These are phyloP conservation scores for Choristoneura fumiferana DNA, from an alignment of 1,140 invertebrate species.

Conservation along the genomic window DNA sequence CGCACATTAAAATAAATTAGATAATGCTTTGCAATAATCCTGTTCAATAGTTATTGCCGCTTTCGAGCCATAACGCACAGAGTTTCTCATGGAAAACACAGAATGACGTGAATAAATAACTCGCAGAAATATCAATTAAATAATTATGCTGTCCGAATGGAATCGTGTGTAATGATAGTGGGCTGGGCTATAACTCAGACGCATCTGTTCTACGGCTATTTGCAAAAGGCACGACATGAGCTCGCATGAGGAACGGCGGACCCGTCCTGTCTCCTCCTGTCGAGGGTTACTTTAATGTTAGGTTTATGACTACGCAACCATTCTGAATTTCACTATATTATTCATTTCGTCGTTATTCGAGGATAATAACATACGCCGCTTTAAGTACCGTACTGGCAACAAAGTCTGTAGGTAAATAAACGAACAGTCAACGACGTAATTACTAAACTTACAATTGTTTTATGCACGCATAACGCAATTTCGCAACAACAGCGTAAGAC, in stretches of 20 bases:
- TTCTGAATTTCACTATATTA: conserved; percentile 15
- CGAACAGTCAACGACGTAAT: conserved; percentile 3
- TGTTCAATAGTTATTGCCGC: conserved; percentile 8
- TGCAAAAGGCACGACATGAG: conserved; percentile 70
- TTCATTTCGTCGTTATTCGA: conserved; percentile 11
- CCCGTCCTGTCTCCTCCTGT: conserved; percentile 22
- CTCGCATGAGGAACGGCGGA: conserved; percentile 21
- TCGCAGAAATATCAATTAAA: conserved; percentile 77
- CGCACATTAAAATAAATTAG: conserved; percentile 13
- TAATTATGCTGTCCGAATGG: conserved; percentile 76
- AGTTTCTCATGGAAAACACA: conserved; percentile 63
- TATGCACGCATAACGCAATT: neutral
- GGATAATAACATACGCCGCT: conserved; percentile 12
- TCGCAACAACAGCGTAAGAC: neutral
- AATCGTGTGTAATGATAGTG: conserved; percentile 76
- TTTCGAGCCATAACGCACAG: conserved; percentile 52
- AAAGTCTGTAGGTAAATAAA: conserved; percentile 1
- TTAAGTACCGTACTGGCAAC: neutral
- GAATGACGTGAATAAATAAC: conserved; percentile 76
- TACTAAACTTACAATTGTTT: conserved; percentile 13
- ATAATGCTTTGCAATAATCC: conserved; percentile 15
- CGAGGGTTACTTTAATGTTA: conserved; percentile 18
- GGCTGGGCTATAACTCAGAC: conserved; percentile 70
- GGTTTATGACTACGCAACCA: conserved; percentile 18
- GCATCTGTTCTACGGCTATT: conserved; percentile 75